Evolutionary conservation across 2,797 vertebrate species (phyloP), one percentile per base, ranked within the genome.

Genomic region (Gobio occitaniae): DNA sequence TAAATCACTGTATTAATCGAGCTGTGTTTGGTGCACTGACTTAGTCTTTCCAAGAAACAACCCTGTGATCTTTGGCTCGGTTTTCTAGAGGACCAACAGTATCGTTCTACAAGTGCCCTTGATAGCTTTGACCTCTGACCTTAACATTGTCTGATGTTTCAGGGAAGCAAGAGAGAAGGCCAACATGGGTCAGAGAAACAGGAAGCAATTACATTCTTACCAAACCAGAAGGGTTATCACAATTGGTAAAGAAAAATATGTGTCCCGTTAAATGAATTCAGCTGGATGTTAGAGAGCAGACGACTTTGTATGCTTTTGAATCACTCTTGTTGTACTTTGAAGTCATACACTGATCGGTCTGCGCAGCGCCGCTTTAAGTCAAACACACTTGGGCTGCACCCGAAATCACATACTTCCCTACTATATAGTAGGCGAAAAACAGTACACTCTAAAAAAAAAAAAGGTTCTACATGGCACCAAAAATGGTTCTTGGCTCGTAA

Each of bases 111-210:
- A 74, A 75, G 78, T 74, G 72, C 83, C 81, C 81, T 82, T 88
- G 86, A 91, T 88, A 88, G 88, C 77, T 91, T 90, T 89, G 84
- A 84, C 87, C 87, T 86, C 82, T 87, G 88, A 86, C 84, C 83
- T 84, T 66, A 74, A 79, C 47, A 76, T 54, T 81, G 72, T 87
- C 82, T 90, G 89, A 91, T 87, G 87, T 90, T 87, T 80, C 79
- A 81, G 82, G 68, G 86, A 85, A 83, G 61, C 75, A 44, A 84
- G 17, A 50, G 82, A 56, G 65, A 86, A 86, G 88, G 87, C 56
- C 78, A 77, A n/a, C 71, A 84, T 19, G 86, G 78, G 88, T 91
- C 89, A 91, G 48, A 85, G 87, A 85, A 90, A 90, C 91, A 91
- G 91, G 90, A 90, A 90, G 87, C 88, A 88, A 88, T 91, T 89